These are phyloP conservation scores for Lasaia peninsularis DNA, from an alignment of 1,140 invertebrate species.

Conservation along the genomic window DNA sequence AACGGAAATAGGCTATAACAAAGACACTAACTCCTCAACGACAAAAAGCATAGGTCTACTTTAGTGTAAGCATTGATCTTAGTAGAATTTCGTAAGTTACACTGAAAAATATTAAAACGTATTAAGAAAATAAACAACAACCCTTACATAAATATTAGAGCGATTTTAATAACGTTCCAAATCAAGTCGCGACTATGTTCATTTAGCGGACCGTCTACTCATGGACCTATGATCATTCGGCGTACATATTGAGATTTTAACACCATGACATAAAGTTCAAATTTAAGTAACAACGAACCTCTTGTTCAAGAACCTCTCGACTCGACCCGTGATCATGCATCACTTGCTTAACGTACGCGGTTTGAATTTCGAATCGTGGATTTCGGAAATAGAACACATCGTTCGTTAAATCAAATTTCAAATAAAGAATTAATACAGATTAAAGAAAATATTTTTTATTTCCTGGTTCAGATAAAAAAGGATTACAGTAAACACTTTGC, in stretches of 20 bases:
- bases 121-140: conserved; percentile 28
- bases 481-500: too few relatives aligned
- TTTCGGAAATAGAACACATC: conserved; percentile 40
- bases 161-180: conserved; percentile 62
- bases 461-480: too few relatives aligned
- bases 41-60: too few relatives aligned
- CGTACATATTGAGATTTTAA: conserved; percentile 25
- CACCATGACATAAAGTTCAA: conserved; percentile 17
- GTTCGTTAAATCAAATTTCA: conserved; percentile 23
- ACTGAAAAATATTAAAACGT: conserved; percentile 2
- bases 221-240: conserved; percentile 29
- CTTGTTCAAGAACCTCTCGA: conserved; percentile 49
- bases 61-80: too few relatives aligned
- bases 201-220: conserved; percentile 52
- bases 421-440: conserved; percentile 11
- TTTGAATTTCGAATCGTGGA: conserved; percentile 48
- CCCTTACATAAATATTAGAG: conserved; percentile 62
- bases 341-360: conserved; percentile 53
- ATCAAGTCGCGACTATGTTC: conserved; percentile 64
- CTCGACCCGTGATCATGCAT: conserved; percentile 68
- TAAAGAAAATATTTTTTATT: too few relatives aligned
- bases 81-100: too few relatives aligned
- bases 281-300: conserved; percentile 21
- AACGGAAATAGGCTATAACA: too few relatives aligned
- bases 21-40: too few relatives aligned